Evolutionary conservation across 1,140 invertebrate genomes (phyloP).

Genomic region (Ceratoteleas bidentatus): DNA sequence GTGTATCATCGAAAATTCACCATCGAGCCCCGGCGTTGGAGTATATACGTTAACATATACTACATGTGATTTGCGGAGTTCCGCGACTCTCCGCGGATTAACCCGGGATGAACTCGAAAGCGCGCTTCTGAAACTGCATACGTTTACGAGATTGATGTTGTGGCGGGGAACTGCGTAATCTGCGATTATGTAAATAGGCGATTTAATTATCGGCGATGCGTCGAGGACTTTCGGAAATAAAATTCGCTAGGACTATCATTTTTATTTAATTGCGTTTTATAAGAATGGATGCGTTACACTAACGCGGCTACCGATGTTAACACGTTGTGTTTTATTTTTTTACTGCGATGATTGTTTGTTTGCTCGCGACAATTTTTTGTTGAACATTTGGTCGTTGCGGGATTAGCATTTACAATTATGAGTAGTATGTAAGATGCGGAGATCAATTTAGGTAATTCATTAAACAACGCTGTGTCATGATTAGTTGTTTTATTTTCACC

Average conservation of each 20-base stretch:
- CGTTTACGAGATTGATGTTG: conserved; percentile 19
- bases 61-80: conserved; percentile 6
- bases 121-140: conserved; percentile 13
- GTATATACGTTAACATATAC: conserved; percentile 26
- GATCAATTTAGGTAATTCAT: conserved; percentile 32
- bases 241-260: conserved; percentile 6
- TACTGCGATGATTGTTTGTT: conserved; percentile 7
- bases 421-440: conserved; percentile 13
- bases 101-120: conserved; percentile 1
- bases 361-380: conserved; percentile 14
- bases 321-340: conserved; percentile 26
- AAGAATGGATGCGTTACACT: neutral
- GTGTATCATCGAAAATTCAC: too few relatives aligned
- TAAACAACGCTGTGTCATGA: conserved; percentile 18
- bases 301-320: conserved; percentile 10
- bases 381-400: conserved; percentile 12
- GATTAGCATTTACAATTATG: conserved; percentile 42
- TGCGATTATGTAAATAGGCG: conserved; percentile 23
- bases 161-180: conserved; percentile 6
- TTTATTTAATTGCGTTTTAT: too few relatives aligned
- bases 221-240: neutral
- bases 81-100: neutral
- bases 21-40: too few relatives aligned
- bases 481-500: neutral
- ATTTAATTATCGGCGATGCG: neutral